Base-by-base conservation (phyloP, 1,140 invertebrate species). In the Lasaia peninsularis region DNA sequence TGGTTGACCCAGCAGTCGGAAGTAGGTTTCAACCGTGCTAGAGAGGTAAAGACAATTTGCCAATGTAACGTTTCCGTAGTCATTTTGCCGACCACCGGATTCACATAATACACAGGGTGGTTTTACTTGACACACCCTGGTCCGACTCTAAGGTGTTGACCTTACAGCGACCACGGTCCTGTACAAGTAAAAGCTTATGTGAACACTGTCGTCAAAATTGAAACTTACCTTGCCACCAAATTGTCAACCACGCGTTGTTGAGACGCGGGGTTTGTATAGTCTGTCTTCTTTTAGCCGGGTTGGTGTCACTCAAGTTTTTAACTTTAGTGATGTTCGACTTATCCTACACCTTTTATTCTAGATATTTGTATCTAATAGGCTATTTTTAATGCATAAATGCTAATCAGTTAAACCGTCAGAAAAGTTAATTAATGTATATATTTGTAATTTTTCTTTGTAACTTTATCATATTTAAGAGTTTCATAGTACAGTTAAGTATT, bases 41-140 rank as follows among this genome's bases (percentile, higher is more conserved):
- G 68, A 61, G 65, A 80, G 75, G 78, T 81, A 75, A 76, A 40
- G 77, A 75, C 69, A 66, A 80, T 75, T 79, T 79, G 79, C 64
- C 71, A 73, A 80, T 67, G 77, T 77, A 68, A 74, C 53, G 63
- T 73, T 80, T 76, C 74, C 24, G 11, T 75, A 77, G 75, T 56
- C 51, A 60, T 71, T 80, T 72, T 78, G 68, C 24, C 70, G 67
- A 76, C 64, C 32, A 12, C 52, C 16, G 18, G 48, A 69, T 78
- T 79, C 75, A 77, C 75, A 78, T 80, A 73, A 73, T 53, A 52
- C 12, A 48, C 3, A 24, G 32, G 7, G 20, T 11, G 16, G 6
- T 11, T 50, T 32, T 51, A 49, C 49, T 58, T 52, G 49, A 20
- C 9, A 35, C 10, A 33, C 33, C 18, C 32, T 52, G 4, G 34